A percentile compares a stretch with the other conserved stretches of the same genome.
Evolutionary conservation across 2,113 vertebrate species (phyloP).

Genomic region (Carollia perspicillata): DNA sequence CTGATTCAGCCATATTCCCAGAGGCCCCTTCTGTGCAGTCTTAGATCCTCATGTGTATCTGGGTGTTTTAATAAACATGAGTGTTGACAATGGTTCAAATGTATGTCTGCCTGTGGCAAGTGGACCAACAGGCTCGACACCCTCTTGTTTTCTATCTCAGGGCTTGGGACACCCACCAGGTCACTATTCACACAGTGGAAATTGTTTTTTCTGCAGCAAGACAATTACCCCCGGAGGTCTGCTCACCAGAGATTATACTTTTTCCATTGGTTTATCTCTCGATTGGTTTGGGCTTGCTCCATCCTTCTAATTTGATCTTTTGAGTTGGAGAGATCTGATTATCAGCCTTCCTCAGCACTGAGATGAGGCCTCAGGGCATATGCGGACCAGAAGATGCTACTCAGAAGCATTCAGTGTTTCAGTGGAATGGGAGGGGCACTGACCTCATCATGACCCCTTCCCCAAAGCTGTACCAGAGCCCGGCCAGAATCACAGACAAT

Average conservation of each 20-base stretch:
- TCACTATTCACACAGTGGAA: neutral
- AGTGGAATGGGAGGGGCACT: fast-evolving
- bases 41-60: neutral
- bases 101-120: neutral
- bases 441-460: neutral
- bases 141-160: neutral
- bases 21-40: neutral
- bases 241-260: neutral
- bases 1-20: neutral
- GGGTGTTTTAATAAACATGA: neutral
- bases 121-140: neutral
- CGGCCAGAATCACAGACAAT: neutral
- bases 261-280: neutral
- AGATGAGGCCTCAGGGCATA: neutral
- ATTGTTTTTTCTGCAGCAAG: neutral
- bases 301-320: neutral
- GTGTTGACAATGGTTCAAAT: neutral
- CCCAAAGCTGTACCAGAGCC: neutral
- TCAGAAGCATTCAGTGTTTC: neutral
- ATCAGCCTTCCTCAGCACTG: neutral
- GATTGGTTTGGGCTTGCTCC: neutral
- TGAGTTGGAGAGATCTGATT: neutral
- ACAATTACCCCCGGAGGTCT: no score
- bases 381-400: no score
- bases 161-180: neutral